Conservation (phyloP, 2,113 vertebrate species). For the Diadophis punctatus region DNA sequence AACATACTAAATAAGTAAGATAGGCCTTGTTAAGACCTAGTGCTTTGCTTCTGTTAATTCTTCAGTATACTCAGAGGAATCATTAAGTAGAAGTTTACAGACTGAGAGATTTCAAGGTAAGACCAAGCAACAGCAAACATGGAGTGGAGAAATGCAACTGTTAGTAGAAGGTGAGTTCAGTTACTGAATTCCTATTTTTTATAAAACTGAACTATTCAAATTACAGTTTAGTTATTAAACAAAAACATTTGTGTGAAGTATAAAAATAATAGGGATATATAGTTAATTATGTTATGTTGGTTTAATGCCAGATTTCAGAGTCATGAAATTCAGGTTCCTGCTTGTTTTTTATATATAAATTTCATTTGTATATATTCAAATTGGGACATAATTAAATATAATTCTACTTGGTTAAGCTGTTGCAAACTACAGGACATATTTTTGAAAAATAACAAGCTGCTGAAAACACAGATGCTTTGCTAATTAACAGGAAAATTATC, state of each 20-base stretch:
- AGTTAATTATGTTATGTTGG: background rate
- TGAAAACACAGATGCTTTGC: background rate
- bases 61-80: background rate
- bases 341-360: background rate
- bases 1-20: background rate
- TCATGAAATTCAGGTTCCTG: background rate
- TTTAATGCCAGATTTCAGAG: background rate
- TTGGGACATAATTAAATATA: background rate
- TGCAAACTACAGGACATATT: background rate
- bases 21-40: background rate
- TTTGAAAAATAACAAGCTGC: background rate
- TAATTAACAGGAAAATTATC: background rate
- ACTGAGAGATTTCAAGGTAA: background rate
- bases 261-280: background rate
- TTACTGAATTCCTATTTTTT: background rate
- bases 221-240: background rate
- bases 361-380: background rate
- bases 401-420: background rate
- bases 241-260: background rate
- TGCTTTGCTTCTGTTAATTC: background rate
- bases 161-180: background rate
- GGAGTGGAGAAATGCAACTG: background rate
- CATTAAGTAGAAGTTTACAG: constrained; percentile 2
- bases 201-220: background rate
- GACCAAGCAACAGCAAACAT: background rate